A percentile compares a stretch with the other conserved stretches of the same genome.
These are phyloP conservation scores for Mamestra brassicae DNA, from an alignment of 2,888 invertebrate genomes.

Conservation along the genomic window DNA sequence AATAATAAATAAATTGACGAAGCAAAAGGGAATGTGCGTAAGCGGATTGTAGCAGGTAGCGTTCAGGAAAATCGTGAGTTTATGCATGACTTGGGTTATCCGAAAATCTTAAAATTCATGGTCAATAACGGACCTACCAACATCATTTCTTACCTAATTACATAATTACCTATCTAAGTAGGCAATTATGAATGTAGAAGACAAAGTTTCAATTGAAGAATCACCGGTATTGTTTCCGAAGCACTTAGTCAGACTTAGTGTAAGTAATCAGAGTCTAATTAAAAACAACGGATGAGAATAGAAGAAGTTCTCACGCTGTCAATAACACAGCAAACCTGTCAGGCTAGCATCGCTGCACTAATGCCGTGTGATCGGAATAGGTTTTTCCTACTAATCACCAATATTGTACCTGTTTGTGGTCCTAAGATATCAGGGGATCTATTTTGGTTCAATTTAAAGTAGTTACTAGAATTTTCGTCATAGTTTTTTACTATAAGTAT, in stretches of 20 bases:
- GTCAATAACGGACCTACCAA: not conserved
- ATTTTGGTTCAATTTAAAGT: not conserved
- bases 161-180: not conserved
- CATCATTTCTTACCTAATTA: conserved; percentile 5
- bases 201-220: not conserved
- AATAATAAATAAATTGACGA: not conserved
- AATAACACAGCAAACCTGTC: conserved; percentile 11
- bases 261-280: conserved; percentile 24
- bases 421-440: not conserved
- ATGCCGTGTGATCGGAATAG: not conserved
- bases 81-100: too few relatives aligned
- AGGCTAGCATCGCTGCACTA: not conserved
- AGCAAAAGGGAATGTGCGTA: not conserved
- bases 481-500: too few relatives aligned
- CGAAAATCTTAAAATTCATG: too few relatives aligned
- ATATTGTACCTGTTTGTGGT: not conserved
- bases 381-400: not conserved
- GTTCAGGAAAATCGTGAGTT: too few relatives aligned
- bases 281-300: conserved; percentile 4
- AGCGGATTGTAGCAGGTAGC: too few relatives aligned
- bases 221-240: conserved; percentile 7
- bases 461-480: too few relatives aligned
- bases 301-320: conserved; percentile 31
- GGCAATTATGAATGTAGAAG: conserved; percentile 1
- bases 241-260: conserved; percentile 5